Base-by-base conservation (phyloP, 2,113 vertebrate species). In the Lepisosteus oculatus region DNA sequence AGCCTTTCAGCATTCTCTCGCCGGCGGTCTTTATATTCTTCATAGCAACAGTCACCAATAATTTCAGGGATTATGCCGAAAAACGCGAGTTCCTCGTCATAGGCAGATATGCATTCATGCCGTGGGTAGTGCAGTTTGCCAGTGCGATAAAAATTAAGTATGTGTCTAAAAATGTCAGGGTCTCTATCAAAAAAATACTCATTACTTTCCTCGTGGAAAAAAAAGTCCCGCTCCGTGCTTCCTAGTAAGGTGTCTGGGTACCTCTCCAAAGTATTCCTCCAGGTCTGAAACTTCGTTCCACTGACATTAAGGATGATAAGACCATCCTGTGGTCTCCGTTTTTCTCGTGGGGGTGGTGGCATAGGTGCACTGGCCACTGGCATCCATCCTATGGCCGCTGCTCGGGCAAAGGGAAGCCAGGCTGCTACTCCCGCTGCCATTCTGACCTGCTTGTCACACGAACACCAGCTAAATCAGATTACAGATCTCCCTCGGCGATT, bases 141-240 rank as follows among this genome's bases (percentile, higher is more conserved):
- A 0, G 95, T 98, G 67, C 95, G 95, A 83, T 99, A 99, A 77
- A 99, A 98, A 84, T 99, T 99, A 51, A 99, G 92, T 76, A 99
- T 95, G 81, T 97, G 93, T 44, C 97, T 92, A 85, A 99, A 99
- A 80, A 98, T 95, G 74, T 98, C 95, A 43, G 97, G 95, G 83
- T 99, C 97, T 55, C 97, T 95, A 87, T 99, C 97, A 64, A 99
- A 99, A 85, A 99, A 99, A 83, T 94, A 99, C 81, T 99, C 97
- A 76, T 92, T 90, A 4, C 83, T 94, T 72, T 98, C 96, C 47
- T 96, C 93, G 9, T 95, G 95, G 84, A 93, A 98, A 87, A 99
- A 99, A 80, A 98, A 99, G 84, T 99, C 97, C 66, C 94, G 82
- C 85, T 99, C 97, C 0, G 96, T 93, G 84, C 95, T 98, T 79